A percentile compares a stretch with the other conserved stretches of the same genome.
These are phyloP conservation scores for Cryptotis parvus DNA, from an alignment of 2,113 vertebrate species.

Conservation along the genomic window DNA sequence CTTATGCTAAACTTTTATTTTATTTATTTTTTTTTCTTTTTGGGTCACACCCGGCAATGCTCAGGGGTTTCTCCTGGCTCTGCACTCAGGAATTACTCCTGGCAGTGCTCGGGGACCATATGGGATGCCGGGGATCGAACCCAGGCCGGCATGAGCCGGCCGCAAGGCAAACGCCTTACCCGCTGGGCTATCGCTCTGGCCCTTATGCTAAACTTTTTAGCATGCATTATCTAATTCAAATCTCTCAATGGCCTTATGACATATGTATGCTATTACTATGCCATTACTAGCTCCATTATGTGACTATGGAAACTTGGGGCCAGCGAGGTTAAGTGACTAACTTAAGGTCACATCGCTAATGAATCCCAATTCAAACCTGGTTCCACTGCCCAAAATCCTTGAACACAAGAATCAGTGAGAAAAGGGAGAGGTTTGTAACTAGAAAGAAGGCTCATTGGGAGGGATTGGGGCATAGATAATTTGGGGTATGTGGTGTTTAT, in stretches of 20 bases:
- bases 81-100: no score
- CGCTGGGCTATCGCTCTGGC: no score
- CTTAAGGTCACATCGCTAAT: conserved; percentile 4
- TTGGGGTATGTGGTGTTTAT: not conserved
- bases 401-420: not conserved
- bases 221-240: not conserved
- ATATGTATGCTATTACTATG: not conserved
- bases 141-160: no score
- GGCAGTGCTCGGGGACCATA: no score
- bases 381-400: not conserved
- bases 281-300: not conserved
- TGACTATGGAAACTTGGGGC: conserved; percentile 21
- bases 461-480: not conserved
- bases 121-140: no score
- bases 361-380: conserved; percentile 3
- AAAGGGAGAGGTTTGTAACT: not conserved
- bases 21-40: no score
- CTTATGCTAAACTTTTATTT: not conserved
- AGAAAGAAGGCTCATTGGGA: not conserved
- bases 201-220: not conserved
- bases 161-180: no score
- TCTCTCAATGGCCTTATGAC: not conserved
- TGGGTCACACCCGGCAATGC: no score
- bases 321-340: conserved; percentile 10
- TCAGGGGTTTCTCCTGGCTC: no score